Evolutionary conservation across 2,888 invertebrate species (phyloP), one percentile per base, ranked within the genome.

Genomic region (Zhuqinia jingwanae): DNA sequence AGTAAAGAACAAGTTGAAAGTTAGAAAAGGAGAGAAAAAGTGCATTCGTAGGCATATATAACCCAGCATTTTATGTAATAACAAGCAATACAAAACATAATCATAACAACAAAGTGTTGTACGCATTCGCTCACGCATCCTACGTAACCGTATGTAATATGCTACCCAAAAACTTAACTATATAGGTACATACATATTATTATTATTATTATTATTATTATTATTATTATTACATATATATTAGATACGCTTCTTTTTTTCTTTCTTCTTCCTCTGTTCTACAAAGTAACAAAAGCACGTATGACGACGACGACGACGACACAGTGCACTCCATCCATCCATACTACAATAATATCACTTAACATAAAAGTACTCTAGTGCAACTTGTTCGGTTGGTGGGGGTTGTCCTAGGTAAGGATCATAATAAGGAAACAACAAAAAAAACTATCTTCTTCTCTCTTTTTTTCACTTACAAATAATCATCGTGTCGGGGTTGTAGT

Each of bases 351-450:
- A 42, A 25, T 60, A 11, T 45, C 17, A 13, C 65, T 65, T 65
- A 1, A 30, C 0, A 65, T 13, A 36, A 30, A 63, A n/a, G 10
- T 17, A 58, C 30, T 25, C 1, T 42, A 17, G 58, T 84, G 68
- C 77, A 84, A 83, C 83, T 83, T 83, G 83, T 82, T 82, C 60
- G 63, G 73, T 47, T 70, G 30, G 76, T 65, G 83, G 83, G 83
- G 83, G 76, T 83, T 83, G 83, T 83, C 83, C 76, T 83, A 83
- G 83, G 83, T 83, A 83, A 83, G 83, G 83, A 83, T 77, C 83
- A 83, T 83, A 83, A 83, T 83, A 83, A 76, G 83, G 83, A 77
- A 83, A 77, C 73, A 73, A 47, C 25, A 73, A 25, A 70, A 70
- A 25, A 73, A 73, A 70, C 68, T 60, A 42, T 78, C 65, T 50